Evolutionary conservation across 1,140 invertebrate species (phyloP).

Genomic region (Antheraea mylitta): DNA sequence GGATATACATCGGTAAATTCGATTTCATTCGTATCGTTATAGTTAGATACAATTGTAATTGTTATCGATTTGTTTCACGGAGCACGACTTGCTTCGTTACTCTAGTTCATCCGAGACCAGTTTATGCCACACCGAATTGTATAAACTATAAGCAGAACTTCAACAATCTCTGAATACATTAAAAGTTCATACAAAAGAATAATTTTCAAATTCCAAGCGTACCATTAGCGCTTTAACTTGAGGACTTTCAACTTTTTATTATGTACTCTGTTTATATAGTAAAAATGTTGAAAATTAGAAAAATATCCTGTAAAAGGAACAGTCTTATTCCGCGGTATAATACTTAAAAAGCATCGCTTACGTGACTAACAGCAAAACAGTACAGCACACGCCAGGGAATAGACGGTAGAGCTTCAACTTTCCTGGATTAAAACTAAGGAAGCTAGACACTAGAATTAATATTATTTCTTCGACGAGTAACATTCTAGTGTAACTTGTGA

Average conservation of each 20-base stretch:
- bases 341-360: neutral
- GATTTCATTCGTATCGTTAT: slow-evolving; percentile 6
- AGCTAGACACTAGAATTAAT: neutral
- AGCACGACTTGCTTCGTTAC: slow-evolving; percentile 8
- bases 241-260: neutral
- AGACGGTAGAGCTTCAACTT: neutral
- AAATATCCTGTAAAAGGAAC: neutral
- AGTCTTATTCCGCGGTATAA: neutral
- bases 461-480: no score
- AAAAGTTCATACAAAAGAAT: neutral
- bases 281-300: neutral
- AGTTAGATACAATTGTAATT: slow-evolving; percentile 8
- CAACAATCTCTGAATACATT: neutral
- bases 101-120: neutral
- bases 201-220: slow-evolving; percentile 2
- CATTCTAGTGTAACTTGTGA: no score
- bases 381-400: neutral
- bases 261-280: neutral
- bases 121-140: neutral
- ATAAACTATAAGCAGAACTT: neutral
- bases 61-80: slow-evolving; percentile 10
- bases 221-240: neutral
- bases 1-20: neutral
- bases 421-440: neutral
- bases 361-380: neutral